Conservation (phyloP, 2,113 vertebrate species). For the Gorsachius goisagi region DNA sequence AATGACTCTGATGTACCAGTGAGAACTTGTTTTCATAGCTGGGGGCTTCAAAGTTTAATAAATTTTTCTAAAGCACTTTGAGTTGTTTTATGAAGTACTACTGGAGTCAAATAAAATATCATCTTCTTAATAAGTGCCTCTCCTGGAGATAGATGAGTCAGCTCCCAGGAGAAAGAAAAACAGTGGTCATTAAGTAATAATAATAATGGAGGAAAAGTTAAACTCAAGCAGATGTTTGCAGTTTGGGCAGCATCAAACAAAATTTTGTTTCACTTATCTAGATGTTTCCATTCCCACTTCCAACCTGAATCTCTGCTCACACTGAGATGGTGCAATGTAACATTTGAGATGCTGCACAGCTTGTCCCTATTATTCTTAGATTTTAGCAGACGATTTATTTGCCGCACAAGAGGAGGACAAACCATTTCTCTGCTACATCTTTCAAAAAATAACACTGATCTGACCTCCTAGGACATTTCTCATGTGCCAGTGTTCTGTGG, state of each 20-base stretch:
- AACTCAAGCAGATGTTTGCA: not conserved
- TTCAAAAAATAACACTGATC: not conserved
- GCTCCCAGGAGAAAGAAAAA: not conserved
- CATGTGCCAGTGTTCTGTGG: accelerated
- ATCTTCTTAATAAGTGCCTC: not conserved
- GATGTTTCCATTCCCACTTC: not conserved
- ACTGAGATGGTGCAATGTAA: not conserved
- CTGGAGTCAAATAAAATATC: not conserved
- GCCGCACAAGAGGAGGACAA: not conserved
- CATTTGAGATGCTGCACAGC: not conserved
- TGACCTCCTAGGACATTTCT: not conserved
- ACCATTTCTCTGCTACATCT: not conserved
- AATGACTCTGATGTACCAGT: not conserved
- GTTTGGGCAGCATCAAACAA: not conserved
- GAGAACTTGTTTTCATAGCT: not conserved
- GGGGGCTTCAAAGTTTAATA: not conserved
- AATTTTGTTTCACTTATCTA: accelerated
- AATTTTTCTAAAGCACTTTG: not conserved
- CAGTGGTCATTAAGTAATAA: not conserved
- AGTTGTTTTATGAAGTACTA: not conserved
- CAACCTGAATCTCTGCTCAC: not conserved
- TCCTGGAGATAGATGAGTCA: not conserved
- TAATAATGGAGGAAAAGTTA: not conserved
- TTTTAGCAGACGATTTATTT: not conserved
- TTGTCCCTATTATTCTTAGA: not conserved